Percentiles rank a stretch among this genome's conserved stretches.
Conservation (phyloP, 2,113 vertebrate species). For the Apteryx owenii region DNA sequence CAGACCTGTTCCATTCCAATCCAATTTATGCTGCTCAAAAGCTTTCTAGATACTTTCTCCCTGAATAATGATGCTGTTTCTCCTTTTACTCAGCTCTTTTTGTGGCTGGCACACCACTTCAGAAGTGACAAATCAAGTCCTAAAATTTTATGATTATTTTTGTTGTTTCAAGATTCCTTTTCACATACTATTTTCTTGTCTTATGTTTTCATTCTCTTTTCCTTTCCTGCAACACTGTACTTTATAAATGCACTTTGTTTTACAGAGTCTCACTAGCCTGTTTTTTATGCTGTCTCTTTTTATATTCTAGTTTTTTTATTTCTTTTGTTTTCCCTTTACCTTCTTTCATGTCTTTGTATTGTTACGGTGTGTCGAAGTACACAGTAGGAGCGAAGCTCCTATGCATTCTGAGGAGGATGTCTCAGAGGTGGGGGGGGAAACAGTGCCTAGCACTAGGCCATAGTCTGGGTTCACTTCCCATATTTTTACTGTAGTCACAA, state of each 20-base stretch:
- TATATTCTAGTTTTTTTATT: neutral
- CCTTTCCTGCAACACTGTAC: neutral
- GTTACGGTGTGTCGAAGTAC: neutral
- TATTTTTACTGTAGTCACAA: neutral
- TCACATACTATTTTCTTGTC: neutral
- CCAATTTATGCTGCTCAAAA: constrained; percentile 32
- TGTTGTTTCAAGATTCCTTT: constrained; percentile 21
- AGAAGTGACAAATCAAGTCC: constrained; percentile 30
- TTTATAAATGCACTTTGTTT: neutral
- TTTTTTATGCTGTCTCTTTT: neutral
- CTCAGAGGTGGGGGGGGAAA: neutral
- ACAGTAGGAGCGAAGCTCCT: neutral
- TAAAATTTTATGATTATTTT: constrained; percentile 30
- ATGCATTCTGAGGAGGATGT: neutral
- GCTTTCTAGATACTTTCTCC: neutral
- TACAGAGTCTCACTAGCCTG: neutral
- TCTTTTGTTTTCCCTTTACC: constrained; percentile 18
- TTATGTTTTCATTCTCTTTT: neutral
- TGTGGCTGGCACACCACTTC: neutral
- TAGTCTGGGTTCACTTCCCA: neutral
- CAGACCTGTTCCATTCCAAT: constrained; percentile 14
- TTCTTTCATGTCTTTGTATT: neutral
- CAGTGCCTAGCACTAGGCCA: neutral
- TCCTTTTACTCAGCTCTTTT: neutral
- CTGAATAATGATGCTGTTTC: constrained; percentile 15